phyloP scores from a whole-genome alignment of 2,888 invertebrate species.

The Drosophila borealis region DNA sequence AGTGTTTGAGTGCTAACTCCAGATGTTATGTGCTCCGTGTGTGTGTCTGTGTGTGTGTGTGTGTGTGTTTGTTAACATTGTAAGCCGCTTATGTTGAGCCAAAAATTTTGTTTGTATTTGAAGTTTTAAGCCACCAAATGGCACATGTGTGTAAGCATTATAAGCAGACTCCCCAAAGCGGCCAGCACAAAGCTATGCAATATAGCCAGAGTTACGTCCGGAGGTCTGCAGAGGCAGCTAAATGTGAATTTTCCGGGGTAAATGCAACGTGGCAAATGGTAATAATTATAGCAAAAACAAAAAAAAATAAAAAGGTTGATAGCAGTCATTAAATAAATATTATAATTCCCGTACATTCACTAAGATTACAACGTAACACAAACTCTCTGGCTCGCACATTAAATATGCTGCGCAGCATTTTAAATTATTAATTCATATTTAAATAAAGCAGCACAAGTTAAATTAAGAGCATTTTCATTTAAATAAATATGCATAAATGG shows the following conservation, averaged over 20 bases:
- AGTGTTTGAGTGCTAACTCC: constrained; percentile 12
- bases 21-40: constrained; percentile 14
- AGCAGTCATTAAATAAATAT: constrained; percentile 75
- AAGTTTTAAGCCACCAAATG: constrained; percentile 76
- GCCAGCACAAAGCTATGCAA: constrained; percentile 22
- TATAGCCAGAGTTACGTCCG: constrained; percentile 3
- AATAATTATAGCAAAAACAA: constrained; percentile 39
- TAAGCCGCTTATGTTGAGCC: constrained; percentile 73
- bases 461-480: constrained; percentile 76
- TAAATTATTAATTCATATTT: constrained; percentile 75
- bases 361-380: constrained; percentile 60
- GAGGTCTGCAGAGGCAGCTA: neutral
- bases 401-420: constrained; percentile 66
- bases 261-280: constrained; percentile 34
- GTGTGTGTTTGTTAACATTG: constrained; percentile 62
- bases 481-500: constrained; percentile 73
- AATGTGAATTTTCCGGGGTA: constrained; percentile 5
- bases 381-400: constrained; percentile 37
- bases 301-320: constrained; percentile 49
- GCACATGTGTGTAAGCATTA: constrained; percentile 50
- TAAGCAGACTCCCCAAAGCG: constrained; percentile 14
- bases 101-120: constrained; percentile 72
- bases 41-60: neutral
- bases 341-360: constrained; percentile 66
- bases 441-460: constrained; percentile 71